Conservation (phyloP, 1,140 invertebrate genomes). For the Gryon sp. region DNA sequence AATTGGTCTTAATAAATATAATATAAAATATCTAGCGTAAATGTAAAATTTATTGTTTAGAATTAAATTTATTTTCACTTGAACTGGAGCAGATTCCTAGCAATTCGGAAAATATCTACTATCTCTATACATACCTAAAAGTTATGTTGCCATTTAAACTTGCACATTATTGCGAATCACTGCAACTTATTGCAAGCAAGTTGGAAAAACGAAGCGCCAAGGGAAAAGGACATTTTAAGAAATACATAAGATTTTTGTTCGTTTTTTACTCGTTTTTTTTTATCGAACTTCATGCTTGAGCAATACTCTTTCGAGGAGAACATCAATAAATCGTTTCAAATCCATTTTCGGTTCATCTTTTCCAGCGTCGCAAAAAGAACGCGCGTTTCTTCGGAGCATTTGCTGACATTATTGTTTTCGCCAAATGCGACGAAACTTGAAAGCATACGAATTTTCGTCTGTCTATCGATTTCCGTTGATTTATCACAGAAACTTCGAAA, state of each 20-base stretch:
- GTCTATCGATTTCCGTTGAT: conserved; percentile 25
- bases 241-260: too few relatives aligned
- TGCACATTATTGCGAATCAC: conserved; percentile 23
- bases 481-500: conserved; percentile 12
- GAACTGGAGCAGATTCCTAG: too few relatives aligned
- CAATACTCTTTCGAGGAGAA: conserved; percentile 21
- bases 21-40: too few relatives aligned
- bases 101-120: too few relatives aligned
- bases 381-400: conserved; percentile 22
- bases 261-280: conserved; percentile 17
- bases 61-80: too few relatives aligned
- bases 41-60: too few relatives aligned
- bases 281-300: conserved; percentile 35
- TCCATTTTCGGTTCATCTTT: conserved; percentile 48
- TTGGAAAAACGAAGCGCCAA: not conserved
- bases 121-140: too few relatives aligned
- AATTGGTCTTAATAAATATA: too few relatives aligned
- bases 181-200: not conserved
- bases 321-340: conserved; percentile 54
- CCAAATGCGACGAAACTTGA: not conserved
- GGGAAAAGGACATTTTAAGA: conserved; percentile 12
- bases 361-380: conserved; percentile 5
- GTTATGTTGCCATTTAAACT: conserved; percentile 15
- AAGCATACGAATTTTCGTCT: conserved; percentile 31
- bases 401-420: conserved; percentile 57